Percentiles rank a stretch among this genome's conserved stretches.
phyloP scores from a whole-genome alignment of 30 jellyfish, hydroid and myxozoan species.

The Chrysaora quinquecirrha region DNA sequence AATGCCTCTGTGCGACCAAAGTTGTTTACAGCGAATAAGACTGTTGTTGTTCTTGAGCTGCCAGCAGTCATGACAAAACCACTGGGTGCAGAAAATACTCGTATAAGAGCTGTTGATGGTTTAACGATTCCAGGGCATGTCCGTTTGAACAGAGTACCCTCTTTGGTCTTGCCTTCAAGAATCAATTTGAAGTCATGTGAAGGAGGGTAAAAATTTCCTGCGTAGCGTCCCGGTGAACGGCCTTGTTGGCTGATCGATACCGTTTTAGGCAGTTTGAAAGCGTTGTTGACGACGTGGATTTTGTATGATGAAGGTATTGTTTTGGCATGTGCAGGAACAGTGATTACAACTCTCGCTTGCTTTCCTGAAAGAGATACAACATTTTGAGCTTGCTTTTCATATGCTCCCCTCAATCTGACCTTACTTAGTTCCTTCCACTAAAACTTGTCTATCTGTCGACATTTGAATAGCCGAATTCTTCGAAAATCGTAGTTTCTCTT shows the following conservation, averaged over 20 bases:
- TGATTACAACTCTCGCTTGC: constrained; percentile 26
- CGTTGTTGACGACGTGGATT: constrained; percentile 23
- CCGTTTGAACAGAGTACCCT: constrained; percentile 7
- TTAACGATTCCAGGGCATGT: constrained; percentile 11
- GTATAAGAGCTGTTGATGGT: constrained; percentile 8
- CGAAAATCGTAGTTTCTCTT: too few relatives aligned
- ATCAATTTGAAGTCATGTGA: constrained; percentile 39
- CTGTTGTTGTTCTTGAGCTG: not conserved
- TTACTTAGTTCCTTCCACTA: too few relatives aligned
- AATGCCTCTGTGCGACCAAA: constrained; percentile 8
- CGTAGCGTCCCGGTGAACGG: constrained; percentile 16
- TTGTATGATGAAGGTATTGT: constrained; percentile 24
- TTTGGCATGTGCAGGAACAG: constrained; percentile 51
- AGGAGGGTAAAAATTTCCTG: constrained; percentile 29
- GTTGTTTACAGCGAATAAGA: constrained; percentile 27
- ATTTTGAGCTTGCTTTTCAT: too few relatives aligned
- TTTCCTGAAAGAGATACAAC: constrained; percentile 26
- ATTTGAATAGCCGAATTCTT: too few relatives aligned
- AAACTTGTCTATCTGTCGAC: too few relatives aligned
- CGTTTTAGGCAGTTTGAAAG: not conserved
- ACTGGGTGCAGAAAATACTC: constrained; percentile 31
- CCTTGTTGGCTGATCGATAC: constrained; percentile 26
- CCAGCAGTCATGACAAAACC: constrained; percentile 21
- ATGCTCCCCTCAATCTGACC: too few relatives aligned
- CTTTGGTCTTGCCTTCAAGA: constrained; percentile 37